Conservation (phyloP, 2,888 invertebrate genomes). For the Drosophila demipolita region DNA sequence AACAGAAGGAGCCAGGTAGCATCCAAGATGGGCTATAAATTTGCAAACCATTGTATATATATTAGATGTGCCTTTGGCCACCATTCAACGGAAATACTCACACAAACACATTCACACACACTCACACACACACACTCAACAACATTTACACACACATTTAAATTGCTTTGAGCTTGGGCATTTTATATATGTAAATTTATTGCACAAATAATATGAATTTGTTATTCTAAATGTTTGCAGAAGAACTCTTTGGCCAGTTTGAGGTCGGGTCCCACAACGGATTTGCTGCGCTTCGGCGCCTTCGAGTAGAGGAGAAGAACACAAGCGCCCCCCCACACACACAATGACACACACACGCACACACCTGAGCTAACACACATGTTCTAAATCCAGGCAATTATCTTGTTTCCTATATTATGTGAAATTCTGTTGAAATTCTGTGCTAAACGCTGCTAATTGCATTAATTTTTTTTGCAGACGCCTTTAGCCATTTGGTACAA, state of each 20-base stretch:
- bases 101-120: not conserved
- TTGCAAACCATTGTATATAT: conserved; percentile 24
- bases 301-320: conserved; percentile 55
- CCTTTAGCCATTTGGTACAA: conserved; percentile 35
- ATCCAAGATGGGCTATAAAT: conserved; percentile 24
- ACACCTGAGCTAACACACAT: not conserved
- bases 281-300: conserved; percentile 73
- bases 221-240: conserved; percentile 72
- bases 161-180: conserved; percentile 22
- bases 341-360: not conserved
- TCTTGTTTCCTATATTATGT: conserved; percentile 14
- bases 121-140: not conserved
- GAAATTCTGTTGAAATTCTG: conserved; percentile 7
- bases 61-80: conserved; percentile 5
- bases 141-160: conserved; percentile 7
- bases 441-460: conserved; percentile 65
- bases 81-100: conserved; percentile 9
- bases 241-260: conserved; percentile 70
- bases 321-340: not conserved
- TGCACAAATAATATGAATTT: conserved; percentile 51
- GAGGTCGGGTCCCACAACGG: conserved; percentile 66
- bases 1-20: conserved; percentile 8
- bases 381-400: conserved; percentile 52
- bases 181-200: not conserved
- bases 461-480: conserved; percentile 59